Base-by-base conservation (phyloP, 2,797 vertebrate genomes). In the Argentina silus region DNA sequence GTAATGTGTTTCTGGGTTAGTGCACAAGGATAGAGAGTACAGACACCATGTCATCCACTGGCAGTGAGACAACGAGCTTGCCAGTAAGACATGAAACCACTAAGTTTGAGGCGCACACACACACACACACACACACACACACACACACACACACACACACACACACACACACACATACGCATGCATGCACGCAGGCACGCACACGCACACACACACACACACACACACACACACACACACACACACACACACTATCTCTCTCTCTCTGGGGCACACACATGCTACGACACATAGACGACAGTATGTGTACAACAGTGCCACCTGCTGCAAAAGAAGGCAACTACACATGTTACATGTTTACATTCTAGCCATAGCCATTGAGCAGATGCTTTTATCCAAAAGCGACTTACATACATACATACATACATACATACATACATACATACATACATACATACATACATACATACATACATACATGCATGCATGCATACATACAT, bases 111-210 rank as follows among this genome's bases (percentile, higher is more conserved):
- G 27, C 27, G 17, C 57, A 60, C 57, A 60, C 57, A 60, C 57
- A 6, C 57, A 60, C 57, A 60, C 57, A 60, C n/a, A 60, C 57
- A 60, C 57, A 60, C 57, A 60, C 57, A 60, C 57, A 60, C 57
- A 60, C 57, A 60, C 57, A 6, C 57, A 60, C 57, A 60, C 57
- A 60, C n/a, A 60, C 57, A 60, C 57, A 60, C 57, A 60, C 57
- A 60, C 62, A 44, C 62, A 65, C 62, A 36, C 27, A 36, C 27
- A 36, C 27, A 36, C 27, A 36, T 36, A 36, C 4, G 27, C 27
- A 36, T 36, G 27, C 27, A 36, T 4, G 4, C 27, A 36, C 27
- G 4, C 27, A 36, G 27, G 27, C 27, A 36, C 27, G 27, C 27
- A 36, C 27, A 4, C 27, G 44, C 62, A 65, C 62, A 65, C 62